phyloP scores from a whole-genome alignment of 2,113 vertebrate species.

The Oreochromis aureus region DNA sequence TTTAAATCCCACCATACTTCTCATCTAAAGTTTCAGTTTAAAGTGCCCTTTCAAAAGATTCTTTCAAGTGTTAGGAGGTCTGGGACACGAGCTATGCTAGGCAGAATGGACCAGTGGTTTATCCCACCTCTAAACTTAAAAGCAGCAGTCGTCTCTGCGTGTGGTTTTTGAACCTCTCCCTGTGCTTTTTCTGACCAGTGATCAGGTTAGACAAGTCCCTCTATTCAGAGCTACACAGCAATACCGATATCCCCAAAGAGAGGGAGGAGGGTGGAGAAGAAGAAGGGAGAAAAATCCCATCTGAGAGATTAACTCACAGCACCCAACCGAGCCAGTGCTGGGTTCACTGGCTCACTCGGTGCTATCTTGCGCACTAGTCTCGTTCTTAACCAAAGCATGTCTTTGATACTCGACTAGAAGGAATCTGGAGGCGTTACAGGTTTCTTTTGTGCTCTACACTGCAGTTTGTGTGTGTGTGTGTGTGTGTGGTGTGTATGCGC shows the following conservation, averaged over 20 bases:
- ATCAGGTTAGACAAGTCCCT: slow-evolving; percentile 65
- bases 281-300: slow-evolving; percentile 41
- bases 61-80: neutral
- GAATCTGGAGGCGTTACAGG: slow-evolving; percentile 78
- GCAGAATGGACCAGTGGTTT: neutral
- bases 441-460: slow-evolving; percentile 72
- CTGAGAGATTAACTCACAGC: slow-evolving; percentile 69
- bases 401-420: slow-evolving; percentile 75
- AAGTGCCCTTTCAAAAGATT: neutral
- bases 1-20: neutral
- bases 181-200: slow-evolving; percentile 22
- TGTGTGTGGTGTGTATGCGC: neutral
- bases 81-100: neutral
- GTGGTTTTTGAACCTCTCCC: slow-evolving; percentile 33
- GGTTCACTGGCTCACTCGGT: slow-evolving; percentile 61
- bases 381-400: slow-evolving; percentile 72
- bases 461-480: slow-evolving; percentile 27
- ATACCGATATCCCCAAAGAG: slow-evolving; percentile 59
- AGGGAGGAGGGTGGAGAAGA: slow-evolving; percentile 40
- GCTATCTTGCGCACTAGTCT: slow-evolving; percentile 67
- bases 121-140: neutral
- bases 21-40: neutral
- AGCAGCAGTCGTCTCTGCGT: slow-evolving; percentile 5
- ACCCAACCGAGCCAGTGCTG: slow-evolving; percentile 61
- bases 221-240: slow-evolving; percentile 48